Evolutionary conservation across 1,140 invertebrate genomes (phyloP), one percentile per base, ranked within the genome.

Genomic region (Platyscapa corneri): DNA sequence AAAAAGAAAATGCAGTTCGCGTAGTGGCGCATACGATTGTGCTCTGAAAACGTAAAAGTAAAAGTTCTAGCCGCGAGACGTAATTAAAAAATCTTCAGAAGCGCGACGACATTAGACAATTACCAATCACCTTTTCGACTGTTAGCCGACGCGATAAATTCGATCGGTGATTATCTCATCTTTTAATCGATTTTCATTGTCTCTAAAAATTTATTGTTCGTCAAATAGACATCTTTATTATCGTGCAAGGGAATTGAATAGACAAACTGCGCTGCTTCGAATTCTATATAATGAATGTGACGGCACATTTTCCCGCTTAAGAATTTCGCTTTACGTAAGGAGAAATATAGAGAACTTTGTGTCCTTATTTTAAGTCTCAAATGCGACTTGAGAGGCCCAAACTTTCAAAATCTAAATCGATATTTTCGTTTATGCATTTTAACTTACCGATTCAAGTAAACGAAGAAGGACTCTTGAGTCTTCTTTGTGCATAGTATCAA

Each of bases 201-300:
- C 23, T 34, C 74, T 27, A 49, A 76, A 49, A 76, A 76, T 76
- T 42, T 46, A 32, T 49, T 46, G 74, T 76, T 76, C 72, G 10
- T 42, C 8, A n/a, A 75, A n/a, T 49, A 70, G 30, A 34, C 14
- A 12, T 32, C 14, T 70, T 70, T 70, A 34, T 34, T 70, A 70
- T 8, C 3, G 30, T 12, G 8, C 18, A 60, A 27, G 56, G 20
- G 27, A 60, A 5, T 7, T 1, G 5, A 27, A 27, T 27, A 23
- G 23, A 1, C 14, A 27, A 3, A 5, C 56, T 27, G 23, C 23
- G 27, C 23, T 27, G 16, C 23, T 34, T 6, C 34, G 2, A 37
- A 70, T 70, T 70, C 3, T 34, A 23, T 30, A 76, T 23, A 18
- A 53, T 34, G 32, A 10, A 39, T 30, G 46, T 12, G 14, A 49